These are phyloP conservation scores for Chroicocephalus ridibundus DNA, from an alignment of 2,113 vertebrate species.

Conservation along the genomic window DNA sequence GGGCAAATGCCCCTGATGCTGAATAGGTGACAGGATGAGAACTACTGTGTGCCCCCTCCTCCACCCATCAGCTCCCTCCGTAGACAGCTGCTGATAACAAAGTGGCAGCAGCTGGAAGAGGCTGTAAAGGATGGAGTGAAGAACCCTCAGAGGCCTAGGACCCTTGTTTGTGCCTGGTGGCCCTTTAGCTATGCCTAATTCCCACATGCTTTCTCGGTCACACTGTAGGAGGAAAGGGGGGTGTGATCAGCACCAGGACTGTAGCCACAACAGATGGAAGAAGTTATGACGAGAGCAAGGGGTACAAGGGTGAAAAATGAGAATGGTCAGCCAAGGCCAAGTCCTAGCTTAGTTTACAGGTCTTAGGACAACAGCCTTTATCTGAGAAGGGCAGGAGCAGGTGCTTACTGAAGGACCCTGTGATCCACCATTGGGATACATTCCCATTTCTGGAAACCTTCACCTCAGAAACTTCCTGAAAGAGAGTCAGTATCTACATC, in stretches of 20 bases:
- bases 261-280: neutral
- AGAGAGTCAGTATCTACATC: neutral
- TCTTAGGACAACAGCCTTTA: neutral
- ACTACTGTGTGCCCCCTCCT: neutral
- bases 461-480: neutral
- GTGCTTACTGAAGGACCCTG: neutral
- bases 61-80: neutral
- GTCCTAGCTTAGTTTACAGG: neutral
- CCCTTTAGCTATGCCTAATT: neutral
- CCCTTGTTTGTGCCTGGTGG: neutral
- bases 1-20: neutral
- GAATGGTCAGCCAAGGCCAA: neutral
- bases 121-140: neutral
- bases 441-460: neutral
- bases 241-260: neutral
- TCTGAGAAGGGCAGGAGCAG: neutral
- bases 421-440: neutral
- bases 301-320: neutral
- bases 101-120: neutral
- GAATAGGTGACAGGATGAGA: neutral
- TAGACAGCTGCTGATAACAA: neutral
- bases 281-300: neutral
- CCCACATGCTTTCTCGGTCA: neutral
- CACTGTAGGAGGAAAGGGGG: neutral
- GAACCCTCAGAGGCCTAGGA: neutral